Evolutionary conservation across 2,113 vertebrate species (phyloP).

Genomic region (Pelecanus crispus): DNA sequence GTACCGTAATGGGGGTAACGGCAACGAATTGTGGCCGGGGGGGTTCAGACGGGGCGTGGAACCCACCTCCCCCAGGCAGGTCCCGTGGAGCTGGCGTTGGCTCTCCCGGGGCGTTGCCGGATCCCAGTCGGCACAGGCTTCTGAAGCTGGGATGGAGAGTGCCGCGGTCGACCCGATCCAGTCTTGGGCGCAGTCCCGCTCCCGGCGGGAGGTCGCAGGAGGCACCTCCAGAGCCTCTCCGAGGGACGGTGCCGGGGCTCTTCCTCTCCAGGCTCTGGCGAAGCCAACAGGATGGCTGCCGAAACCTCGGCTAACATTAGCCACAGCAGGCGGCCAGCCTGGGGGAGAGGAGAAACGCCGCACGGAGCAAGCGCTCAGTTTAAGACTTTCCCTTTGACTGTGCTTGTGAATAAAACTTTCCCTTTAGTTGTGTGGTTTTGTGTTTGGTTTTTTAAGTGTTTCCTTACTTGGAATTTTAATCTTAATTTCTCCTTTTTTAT

Average conservation of each 20-base stretch:
- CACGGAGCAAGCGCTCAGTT: background rate
- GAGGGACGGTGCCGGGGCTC: fast-evolving
- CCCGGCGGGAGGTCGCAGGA: background rate
- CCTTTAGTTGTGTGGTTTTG: background rate
- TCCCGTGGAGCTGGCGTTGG: background rate
- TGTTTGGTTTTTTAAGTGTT: background rate
- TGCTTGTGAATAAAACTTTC: background rate
- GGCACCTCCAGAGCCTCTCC: background rate
- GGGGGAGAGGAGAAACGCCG: background rate
- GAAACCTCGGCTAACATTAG: background rate
- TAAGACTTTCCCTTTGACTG: background rate
- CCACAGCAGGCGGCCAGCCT: background rate
- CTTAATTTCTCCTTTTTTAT: background rate
- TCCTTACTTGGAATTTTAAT: background rate
- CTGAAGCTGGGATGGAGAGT: background rate
- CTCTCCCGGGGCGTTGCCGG: fast-evolving
- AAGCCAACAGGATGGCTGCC: background rate
- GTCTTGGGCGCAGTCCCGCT: fast-evolving
- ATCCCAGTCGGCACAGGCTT: background rate
- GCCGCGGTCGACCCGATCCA: background rate
- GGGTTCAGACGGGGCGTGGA: background rate
- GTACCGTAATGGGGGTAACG: fast-evolving
- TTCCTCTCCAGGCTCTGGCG: background rate
- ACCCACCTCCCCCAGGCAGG: background rate
- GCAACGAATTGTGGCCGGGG: background rate